These are phyloP conservation scores for Pheosia gnoma DNA, from an alignment of 2,888 invertebrate species.

Conservation along the genomic window DNA sequence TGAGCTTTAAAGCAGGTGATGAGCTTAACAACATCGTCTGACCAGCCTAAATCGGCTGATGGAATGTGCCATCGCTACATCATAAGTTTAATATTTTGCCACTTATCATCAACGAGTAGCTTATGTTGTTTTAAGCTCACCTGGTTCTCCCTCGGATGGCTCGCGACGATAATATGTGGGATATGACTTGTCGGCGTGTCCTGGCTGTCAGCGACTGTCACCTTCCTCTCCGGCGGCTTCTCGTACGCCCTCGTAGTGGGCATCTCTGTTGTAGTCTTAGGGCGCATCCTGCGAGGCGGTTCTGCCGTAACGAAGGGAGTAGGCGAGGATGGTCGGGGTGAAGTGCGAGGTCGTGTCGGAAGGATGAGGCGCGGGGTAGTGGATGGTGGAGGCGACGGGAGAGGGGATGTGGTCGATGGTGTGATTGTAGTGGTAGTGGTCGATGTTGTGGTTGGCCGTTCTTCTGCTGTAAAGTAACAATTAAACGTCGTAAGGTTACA, in stretches of 20 bases:
- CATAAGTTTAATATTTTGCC: too few relatives aligned
- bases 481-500: not conserved
- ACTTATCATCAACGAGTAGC: too few relatives aligned
- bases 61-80: too few relatives aligned
- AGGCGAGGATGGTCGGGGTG: constrained; percentile 52
- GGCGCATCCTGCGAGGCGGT: constrained; percentile 47
- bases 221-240: constrained; percentile 62
- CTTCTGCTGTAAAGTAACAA: constrained; percentile 67
- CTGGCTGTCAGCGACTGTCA: constrained; percentile 64
- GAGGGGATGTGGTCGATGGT: constrained; percentile 26
- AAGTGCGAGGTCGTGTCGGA: constrained; percentile 46
- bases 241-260: constrained; percentile 74
- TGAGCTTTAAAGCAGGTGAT: too few relatives aligned
- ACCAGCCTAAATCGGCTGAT: too few relatives aligned
- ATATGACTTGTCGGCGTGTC: constrained; percentile 74
- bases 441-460: constrained; percentile 60
- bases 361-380: constrained; percentile 51
- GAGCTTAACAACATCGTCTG: too few relatives aligned
- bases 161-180: constrained; percentile 85
- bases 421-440: constrained; percentile 38
- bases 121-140: constrained; percentile 49
- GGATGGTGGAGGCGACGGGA: constrained; percentile 17
- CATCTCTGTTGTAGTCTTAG: constrained; percentile 61
- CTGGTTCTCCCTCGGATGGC: constrained; percentile 93
- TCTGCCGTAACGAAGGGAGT: constrained; percentile 52